Percentiles rank a stretch among this genome's conserved stretches.
These are phyloP conservation scores for Tetragnatha montana DNA, from an alignment of 2,888 invertebrate genomes.

Conservation along the genomic window DNA sequence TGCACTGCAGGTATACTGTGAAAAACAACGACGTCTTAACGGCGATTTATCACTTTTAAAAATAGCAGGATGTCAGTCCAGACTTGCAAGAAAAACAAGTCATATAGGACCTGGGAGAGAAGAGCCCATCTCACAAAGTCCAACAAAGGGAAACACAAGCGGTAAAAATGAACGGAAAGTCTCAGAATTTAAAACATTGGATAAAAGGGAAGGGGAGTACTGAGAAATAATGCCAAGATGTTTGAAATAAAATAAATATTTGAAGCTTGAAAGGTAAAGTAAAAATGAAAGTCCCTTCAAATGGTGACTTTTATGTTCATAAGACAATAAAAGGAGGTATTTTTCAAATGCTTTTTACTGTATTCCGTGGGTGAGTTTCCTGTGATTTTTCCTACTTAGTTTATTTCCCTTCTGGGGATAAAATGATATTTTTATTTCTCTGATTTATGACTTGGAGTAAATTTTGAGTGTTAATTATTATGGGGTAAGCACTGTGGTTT, in stretches of 20 bases:
- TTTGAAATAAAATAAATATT: conserved; percentile 1
- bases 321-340: background rate
- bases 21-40: background rate
- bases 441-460: too few relatives aligned
- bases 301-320: background rate
- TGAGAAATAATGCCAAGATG: background rate
- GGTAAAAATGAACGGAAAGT: background rate
- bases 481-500: too few relatives aligned
- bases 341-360: background rate
- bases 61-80: background rate
- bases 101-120: background rate
- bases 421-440: too few relatives aligned
- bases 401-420: background rate
- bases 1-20: background rate
- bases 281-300: background rate
- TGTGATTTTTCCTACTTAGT: background rate
- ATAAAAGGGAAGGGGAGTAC: background rate
- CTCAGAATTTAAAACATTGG: background rate
- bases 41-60: background rate
- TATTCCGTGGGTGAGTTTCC: background rate
- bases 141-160: background rate
- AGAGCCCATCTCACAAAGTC: background rate
- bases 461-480: too few relatives aligned
- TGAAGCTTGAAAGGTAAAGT: background rate
- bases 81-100: background rate